phyloP scores from a whole-genome alignment of 2,888 invertebrate genomes.

The Yponomeuta malinellus region DNA sequence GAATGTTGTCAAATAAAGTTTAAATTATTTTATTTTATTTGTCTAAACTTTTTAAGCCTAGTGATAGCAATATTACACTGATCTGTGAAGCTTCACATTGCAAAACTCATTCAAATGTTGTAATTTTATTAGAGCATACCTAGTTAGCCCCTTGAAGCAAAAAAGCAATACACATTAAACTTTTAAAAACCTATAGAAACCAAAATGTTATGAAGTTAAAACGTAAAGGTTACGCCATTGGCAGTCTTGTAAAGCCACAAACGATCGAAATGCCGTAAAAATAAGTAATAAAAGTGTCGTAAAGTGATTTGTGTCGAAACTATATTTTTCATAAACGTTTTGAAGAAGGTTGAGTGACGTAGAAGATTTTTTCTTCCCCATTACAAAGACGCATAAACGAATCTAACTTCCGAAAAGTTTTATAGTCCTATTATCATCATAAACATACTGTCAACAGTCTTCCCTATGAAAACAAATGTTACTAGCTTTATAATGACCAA shows the following conservation, averaged over 20 bases:
- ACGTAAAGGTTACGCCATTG: background rate
- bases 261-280: background rate
- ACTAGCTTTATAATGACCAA: too few species aligned
- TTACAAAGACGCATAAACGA: background rate
- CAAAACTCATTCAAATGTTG: too few species aligned
- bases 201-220: background rate
- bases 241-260: background rate
- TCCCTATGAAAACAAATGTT: too few species aligned
- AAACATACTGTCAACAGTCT: too few species aligned
- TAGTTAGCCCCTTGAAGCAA: too few species aligned
- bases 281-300: background rate
- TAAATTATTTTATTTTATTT: too few species aligned
- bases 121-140: too few species aligned
- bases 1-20: too few species aligned
- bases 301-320: background rate
- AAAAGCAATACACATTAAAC: background rate
- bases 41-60: too few species aligned
- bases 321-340: background rate
- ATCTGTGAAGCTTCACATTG: too few species aligned
- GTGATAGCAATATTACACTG: too few species aligned
- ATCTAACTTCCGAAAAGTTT: background rate
- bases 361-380: background rate
- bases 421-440: too few species aligned
- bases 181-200: background rate
- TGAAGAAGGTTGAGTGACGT: background rate